Evolutionary conservation across 2,888 invertebrate genomes (phyloP).

Genomic region (Laothoe populi): DNA sequence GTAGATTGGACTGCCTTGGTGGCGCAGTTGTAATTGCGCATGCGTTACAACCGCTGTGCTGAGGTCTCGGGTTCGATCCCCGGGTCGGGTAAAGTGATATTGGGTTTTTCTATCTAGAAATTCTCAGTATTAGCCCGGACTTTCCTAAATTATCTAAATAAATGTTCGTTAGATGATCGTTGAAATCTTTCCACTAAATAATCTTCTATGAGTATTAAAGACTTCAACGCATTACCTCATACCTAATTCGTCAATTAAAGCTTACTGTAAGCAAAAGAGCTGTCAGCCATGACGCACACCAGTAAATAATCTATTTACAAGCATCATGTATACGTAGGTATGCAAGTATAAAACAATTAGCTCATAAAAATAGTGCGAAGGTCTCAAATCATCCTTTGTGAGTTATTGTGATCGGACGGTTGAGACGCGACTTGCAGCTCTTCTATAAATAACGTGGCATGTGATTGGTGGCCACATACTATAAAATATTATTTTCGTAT

Average conservation of each 20-base stretch:
- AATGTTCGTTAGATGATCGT: conserved; percentile 44
- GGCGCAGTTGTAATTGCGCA: too few species aligned
- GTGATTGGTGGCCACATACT: conserved; percentile 43
- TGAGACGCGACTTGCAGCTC: conserved; percentile 25
- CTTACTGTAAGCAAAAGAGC: not conserved
- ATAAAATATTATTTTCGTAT: conserved; percentile 42
- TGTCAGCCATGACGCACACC: not conserved
- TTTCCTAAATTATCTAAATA: not conserved
- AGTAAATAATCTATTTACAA: not conserved
- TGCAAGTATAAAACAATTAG: conserved; percentile 4
- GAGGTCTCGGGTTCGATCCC: too few species aligned
- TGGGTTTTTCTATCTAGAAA: too few species aligned
- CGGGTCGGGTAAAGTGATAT: too few species aligned
- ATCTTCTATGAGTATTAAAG: conserved; percentile 54
- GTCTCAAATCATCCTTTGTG: conserved; percentile 34
- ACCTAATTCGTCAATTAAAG: conserved; percentile 10
- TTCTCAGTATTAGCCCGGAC: not conserved
- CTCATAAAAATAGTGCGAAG: conserved; percentile 8
- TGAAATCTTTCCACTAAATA: conserved; percentile 66
- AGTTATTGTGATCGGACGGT: conserved; percentile 30
- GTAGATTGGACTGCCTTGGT: too few species aligned
- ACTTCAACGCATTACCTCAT: conserved; percentile 61
- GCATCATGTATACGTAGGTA: not conserved
- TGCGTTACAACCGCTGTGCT: too few species aligned
- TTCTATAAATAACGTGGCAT: conserved; percentile 47